These are phyloP conservation scores for Chlorospingus semifuscus DNA, from an alignment of 2,797 vertebrate species.

Conservation along the genomic window DNA sequence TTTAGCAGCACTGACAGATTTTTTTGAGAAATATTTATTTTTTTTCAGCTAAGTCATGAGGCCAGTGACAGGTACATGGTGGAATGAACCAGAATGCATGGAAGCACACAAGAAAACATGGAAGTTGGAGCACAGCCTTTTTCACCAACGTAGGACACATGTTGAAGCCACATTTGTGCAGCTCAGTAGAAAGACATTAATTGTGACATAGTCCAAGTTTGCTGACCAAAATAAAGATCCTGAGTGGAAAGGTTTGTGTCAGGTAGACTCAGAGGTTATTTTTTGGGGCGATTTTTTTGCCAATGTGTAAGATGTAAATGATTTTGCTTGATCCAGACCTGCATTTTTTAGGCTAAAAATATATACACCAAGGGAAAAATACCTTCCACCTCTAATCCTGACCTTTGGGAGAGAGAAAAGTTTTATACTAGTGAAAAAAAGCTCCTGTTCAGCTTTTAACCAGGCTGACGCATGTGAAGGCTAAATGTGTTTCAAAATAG, in stretches of 20 bases:
- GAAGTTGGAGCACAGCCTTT: neutral
- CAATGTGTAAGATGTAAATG: neutral
- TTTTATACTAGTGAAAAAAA: neutral
- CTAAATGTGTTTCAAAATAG: neutral
- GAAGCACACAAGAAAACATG: neutral
- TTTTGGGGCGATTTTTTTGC: neutral
- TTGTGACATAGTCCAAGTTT: neutral
- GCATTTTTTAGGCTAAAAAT: neutral
- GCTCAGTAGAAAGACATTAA: neutral
- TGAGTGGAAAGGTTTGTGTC: neutral
- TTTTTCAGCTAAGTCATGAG: conserved; percentile 45
- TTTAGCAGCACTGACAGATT: neutral
- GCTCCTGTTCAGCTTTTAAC: neutral
- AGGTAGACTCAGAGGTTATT: neutral
- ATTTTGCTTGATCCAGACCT: neutral
- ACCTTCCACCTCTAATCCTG: neutral
- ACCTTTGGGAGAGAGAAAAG: neutral
- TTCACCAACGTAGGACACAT: neutral
- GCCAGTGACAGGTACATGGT: neutral
- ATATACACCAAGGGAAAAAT: neutral
- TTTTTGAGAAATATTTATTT: conserved; percentile 47
- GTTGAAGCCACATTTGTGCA: neutral
- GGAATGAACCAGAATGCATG: conserved; percentile 15
- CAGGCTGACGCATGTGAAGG: neutral
- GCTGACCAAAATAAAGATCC: neutral